Base-by-base conservation (phyloP, 2,888 invertebrate genomes). In the Aleiodes alternator region DNA sequence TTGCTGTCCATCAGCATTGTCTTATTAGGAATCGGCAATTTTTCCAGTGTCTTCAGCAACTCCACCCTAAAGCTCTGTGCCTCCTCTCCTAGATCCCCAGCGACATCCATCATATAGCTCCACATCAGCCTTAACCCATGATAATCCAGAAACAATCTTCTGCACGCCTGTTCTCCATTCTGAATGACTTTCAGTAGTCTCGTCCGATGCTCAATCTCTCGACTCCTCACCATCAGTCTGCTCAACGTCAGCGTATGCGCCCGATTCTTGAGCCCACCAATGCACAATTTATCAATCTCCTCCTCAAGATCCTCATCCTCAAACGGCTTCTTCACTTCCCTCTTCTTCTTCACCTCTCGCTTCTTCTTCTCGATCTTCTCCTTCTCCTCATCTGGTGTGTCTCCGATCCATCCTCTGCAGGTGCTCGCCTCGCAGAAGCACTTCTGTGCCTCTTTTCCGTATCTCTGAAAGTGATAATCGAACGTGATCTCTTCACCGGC, bases 381-480 rank as follows among this genome's bases (percentile, higher is more conserved):
- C 69, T 93, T 92, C 73, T 93, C 93, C 73, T 93, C 93, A 38
- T 95, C 95, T 0, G 96, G 96, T 83, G 96, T 95, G 72, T 95
- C 96, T 0, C 99, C 99, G 79, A 99, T 96, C 95, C 96, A 98
- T 0, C 99, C 99, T 31, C 97, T 94, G 87, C 99, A 99, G 83
- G 93, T 95, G 9, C 92, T 87, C 0, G 98, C 93, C 81, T 96
- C 97, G 90, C 99, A 99, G 89, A 93, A 98, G 90, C 99, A 99
- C 79, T 95, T 95, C 90, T 99, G 99, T 0, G 98, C 98, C 88
- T 97, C 96, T 90, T 97, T 96, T 6, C 97, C 98, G 91, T 98
- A 98, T 86, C 97, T 92, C 90, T 99, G 97, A 90, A 98, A 98
- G 90, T 98, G 96, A 90, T 99, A 99, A 90, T 99, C 98, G 90